These are phyloP conservation scores for Acronicta psi DNA, from an alignment of 2,888 invertebrate species.

Conservation along the genomic window DNA sequence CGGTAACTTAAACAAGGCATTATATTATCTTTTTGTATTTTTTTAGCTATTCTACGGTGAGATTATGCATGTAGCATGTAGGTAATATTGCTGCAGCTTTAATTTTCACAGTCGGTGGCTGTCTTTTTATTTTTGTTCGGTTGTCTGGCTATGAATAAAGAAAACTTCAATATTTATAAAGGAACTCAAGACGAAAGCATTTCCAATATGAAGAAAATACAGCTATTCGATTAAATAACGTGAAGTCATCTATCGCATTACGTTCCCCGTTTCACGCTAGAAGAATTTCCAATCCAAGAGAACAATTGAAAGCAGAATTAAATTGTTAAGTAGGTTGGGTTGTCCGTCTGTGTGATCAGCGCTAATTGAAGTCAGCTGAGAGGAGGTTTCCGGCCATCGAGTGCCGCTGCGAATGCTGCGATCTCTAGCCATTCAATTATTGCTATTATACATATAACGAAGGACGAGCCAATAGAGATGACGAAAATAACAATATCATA, in stretches of 20 bases:
- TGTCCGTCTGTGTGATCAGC: slow-evolving; percentile 1
- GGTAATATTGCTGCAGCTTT: too few species aligned
- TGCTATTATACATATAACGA: slow-evolving; percentile 7
- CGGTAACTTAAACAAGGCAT: too few species aligned
- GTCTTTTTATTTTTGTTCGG: too few species aligned
- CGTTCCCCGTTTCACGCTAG: not conserved
- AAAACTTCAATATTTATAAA: not conserved
- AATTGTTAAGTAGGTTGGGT: not conserved
- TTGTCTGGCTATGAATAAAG: too few species aligned
- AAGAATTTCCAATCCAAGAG: not conserved
- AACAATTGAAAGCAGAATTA: slow-evolving; percentile 6
- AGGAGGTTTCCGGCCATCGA: slow-evolving; percentile 7
- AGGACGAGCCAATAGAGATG: slow-evolving; percentile 6
- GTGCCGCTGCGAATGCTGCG: slow-evolving; percentile 9
- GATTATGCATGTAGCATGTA: too few species aligned
- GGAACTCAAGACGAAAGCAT: not conserved
- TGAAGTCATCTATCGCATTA: slow-evolving; percentile 3
- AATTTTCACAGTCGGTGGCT: too few species aligned
- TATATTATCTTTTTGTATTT: too few species aligned
- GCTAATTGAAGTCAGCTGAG: slow-evolving; percentile 12
- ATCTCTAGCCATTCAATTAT: slow-evolving; percentile 18
- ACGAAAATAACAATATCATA: not conserved
- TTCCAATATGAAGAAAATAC: slow-evolving; percentile 1
- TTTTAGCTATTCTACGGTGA: too few species aligned
- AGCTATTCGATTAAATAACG: not conserved